phyloP scores from a whole-genome alignment of 2,797 vertebrate genomes.

The Manis crassicaudata region DNA sequence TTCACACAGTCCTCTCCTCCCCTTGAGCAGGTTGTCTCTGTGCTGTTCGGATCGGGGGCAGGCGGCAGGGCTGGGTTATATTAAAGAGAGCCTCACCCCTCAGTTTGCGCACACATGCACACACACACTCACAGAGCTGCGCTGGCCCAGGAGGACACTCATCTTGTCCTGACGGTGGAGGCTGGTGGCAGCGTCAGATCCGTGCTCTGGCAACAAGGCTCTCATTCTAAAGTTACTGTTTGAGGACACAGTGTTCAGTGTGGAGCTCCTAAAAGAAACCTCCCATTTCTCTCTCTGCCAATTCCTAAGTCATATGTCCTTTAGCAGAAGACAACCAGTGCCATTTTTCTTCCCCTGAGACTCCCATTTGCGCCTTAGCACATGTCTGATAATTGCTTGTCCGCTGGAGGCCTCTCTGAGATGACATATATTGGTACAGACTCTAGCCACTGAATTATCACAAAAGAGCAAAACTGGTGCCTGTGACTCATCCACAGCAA shows the following conservation, averaged over 20 bases:
- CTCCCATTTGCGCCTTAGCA: neutral
- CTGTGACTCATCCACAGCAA: neutral
- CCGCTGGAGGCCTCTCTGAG: neutral
- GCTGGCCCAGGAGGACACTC: neutral
- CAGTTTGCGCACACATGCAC: neutral
- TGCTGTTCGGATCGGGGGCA: neutral
- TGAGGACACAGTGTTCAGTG: neutral
- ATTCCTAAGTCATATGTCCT: neutral
- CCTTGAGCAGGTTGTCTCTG: neutral
- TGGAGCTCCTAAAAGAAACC: neutral
- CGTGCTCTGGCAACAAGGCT: neutral
- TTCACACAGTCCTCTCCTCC: neutral
- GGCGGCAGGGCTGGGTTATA: accelerated
- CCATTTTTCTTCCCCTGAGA: neutral
- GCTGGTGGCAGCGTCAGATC: neutral
- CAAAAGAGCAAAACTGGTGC: neutral
- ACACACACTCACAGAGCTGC: neutral
- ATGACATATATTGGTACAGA: neutral
- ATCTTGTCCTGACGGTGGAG: neutral
- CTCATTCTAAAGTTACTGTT: neutral
- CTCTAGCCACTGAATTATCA: neutral
- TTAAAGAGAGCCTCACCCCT: neutral
- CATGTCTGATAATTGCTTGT: neutral
- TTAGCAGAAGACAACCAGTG: neutral
- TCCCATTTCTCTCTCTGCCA: neutral